phyloP scores from a whole-genome alignment of 1,140 invertebrate species.

The Daktulosphaira vitifoliae region DNA sequence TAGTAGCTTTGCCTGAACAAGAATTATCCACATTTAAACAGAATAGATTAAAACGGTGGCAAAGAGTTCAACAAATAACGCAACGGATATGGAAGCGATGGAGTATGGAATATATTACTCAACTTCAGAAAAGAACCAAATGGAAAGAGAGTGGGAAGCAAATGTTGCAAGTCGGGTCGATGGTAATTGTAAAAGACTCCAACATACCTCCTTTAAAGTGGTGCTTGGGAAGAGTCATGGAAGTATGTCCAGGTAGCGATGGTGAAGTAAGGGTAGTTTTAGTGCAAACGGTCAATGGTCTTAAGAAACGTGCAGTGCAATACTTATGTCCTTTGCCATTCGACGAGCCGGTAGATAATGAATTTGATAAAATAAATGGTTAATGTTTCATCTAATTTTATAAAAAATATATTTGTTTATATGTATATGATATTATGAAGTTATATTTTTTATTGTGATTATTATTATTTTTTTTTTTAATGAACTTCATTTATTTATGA shows the following conservation, averaged over 20 bases:
- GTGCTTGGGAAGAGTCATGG: conserved; percentile 3
- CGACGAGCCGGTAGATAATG: too few species aligned
- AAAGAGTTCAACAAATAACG: conserved; percentile 37
- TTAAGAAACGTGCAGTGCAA: too few species aligned
- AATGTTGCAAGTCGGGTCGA: neutral
- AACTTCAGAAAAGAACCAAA: conserved; percentile 29
- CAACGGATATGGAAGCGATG: conserved; percentile 41
- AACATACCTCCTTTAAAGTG: neutral
- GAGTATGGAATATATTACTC: conserved; percentile 32
- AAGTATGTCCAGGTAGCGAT: conserved; percentile 42
- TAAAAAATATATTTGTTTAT: too few species aligned
- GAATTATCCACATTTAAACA: conserved; percentile 13
- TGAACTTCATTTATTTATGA: too few species aligned
- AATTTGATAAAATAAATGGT: too few species aligned
- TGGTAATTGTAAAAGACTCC: conserved; percentile 31
- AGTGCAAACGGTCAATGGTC: conserved; percentile 36
- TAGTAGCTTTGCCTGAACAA: conserved; percentile 29
- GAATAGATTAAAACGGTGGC: conserved; percentile 35
- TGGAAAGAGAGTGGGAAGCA: conserved; percentile 15
- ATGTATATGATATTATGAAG: too few species aligned
- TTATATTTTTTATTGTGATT: too few species aligned
- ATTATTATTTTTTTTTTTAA: too few species aligned
- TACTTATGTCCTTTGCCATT: too few species aligned
- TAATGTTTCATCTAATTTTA: too few species aligned
- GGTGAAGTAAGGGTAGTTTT: conserved; percentile 40